Conservation (phyloP, 2,113 vertebrate genomes). For the Puntigrus tetrazona region DNA sequence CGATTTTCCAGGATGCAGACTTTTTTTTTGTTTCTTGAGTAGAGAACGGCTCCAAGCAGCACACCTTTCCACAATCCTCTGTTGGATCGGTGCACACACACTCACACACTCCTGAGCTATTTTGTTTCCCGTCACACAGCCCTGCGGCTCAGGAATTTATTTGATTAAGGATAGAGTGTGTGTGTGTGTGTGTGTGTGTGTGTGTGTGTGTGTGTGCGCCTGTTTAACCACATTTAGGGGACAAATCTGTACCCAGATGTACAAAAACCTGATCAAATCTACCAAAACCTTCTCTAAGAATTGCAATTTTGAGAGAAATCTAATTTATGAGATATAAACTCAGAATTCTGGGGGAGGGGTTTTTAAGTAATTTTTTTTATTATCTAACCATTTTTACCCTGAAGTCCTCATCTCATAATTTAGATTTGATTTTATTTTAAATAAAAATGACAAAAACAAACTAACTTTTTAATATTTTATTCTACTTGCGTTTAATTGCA, state of each 20-base stretch:
- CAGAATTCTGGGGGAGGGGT: too few species aligned
- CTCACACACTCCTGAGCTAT: conserved; percentile 34
- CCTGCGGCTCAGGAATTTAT: conserved; percentile 39
- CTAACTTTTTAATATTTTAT: too few species aligned
- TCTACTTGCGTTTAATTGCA: too few species aligned
- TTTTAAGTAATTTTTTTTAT: too few species aligned
- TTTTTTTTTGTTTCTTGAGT: background rate
- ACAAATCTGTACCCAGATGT: background rate
- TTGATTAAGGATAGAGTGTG: conserved; percentile 24
- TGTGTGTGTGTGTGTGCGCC: background rate
- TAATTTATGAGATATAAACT: too few species aligned
- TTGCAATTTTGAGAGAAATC: too few species aligned
- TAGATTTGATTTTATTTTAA: too few species aligned
- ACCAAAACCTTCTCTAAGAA: background rate
- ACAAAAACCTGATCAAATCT: background rate
- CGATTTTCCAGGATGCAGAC: background rate
- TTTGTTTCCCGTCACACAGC: conserved; percentile 40
- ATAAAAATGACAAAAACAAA: too few species aligned
- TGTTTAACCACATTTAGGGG: background rate
- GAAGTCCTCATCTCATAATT: too few species aligned
- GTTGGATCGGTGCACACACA: background rate
- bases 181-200: background rate
- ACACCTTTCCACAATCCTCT: conserved; percentile 2
- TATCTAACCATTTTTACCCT: too few species aligned
- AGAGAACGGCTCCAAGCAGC: background rate